Conservation (phyloP, 2,113 vertebrate species). For the Hirundichthys speculiger region DNA sequence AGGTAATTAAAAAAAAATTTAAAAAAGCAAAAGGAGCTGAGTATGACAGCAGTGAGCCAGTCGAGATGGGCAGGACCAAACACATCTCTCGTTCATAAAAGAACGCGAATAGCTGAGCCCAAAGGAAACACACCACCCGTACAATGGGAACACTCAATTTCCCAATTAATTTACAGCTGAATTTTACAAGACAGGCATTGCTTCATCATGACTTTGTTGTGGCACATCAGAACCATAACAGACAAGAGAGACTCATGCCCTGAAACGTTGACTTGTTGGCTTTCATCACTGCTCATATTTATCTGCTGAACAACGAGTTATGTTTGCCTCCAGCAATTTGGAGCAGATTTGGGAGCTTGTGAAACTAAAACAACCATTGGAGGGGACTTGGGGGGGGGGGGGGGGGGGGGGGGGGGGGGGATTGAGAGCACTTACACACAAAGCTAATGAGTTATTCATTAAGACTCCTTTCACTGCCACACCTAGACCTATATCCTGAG, state of each 20-base stretch:
- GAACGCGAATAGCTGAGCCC: too few species aligned
- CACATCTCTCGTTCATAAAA: constrained; percentile 54
- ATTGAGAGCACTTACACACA: constrained; percentile 5
- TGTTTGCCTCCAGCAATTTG: neutral
- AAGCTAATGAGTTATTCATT: constrained; percentile 23
- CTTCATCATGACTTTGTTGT: constrained; percentile 7
- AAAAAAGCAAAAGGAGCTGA: neutral
- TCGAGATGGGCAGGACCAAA: constrained; percentile 62
- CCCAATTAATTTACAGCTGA: neutral
- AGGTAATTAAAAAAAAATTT: constrained; percentile 5
- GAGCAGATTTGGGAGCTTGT: constrained; percentile 10
- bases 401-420: neutral
- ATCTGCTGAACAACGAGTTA: constrained; percentile 21
- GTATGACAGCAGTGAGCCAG: constrained; percentile 33
- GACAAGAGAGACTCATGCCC: constrained; percentile 21
- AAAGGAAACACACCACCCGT: constrained; percentile 3
- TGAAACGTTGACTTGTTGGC: constrained; percentile 13
- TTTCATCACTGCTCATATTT: constrained; percentile 38
- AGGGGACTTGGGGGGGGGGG: neutral
- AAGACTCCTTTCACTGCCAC: constrained; percentile 14
- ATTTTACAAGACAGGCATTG: neutral
- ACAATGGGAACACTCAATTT: neutral
- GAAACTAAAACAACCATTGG: constrained; percentile 13
- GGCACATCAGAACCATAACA: constrained; percentile 8
- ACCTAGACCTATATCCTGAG: constrained; percentile 18